A percentile compares a stretch with the other conserved stretches of the same genome.
Conservation (phyloP, 2,797 vertebrate genomes). For the Sternarchorhynchus goeldii region DNA sequence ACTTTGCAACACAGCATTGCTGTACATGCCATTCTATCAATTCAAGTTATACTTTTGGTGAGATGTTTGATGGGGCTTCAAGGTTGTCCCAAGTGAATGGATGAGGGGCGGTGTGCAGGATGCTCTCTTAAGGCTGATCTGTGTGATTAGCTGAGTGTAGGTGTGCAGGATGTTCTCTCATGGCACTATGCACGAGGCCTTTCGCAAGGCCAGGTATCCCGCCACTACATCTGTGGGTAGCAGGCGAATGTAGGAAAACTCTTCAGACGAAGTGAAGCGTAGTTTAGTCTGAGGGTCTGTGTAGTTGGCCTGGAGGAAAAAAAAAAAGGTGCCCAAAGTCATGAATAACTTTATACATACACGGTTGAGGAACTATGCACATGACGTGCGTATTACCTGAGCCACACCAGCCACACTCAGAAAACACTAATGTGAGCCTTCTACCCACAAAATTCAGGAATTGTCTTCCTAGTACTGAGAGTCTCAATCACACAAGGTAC, state of each 20-base stretch:
- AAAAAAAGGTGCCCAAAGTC: neutral
- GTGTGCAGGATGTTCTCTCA: constrained; percentile 63
- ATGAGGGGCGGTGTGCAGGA: no score
- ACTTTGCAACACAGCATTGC: no score
- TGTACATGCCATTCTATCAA: no score
- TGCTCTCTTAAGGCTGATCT: no score
- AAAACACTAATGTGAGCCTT: neutral
- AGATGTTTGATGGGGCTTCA: no score
- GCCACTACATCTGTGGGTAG: constrained; percentile 93
- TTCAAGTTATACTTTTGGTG: no score
- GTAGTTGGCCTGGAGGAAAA: constrained; percentile 86
- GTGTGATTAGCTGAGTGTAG: neutral
- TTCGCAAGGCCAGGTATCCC: constrained; percentile 91
- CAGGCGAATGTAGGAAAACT: constrained; percentile 95
- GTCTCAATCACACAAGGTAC: neutral
- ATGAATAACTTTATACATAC: constrained; percentile 2
- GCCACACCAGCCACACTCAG: neutral
- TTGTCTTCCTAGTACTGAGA: neutral
- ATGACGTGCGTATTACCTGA: neutral
- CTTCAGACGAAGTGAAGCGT: constrained; percentile 89
- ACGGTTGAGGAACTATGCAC: neutral
- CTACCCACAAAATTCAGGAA: neutral
- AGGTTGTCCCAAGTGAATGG: no score
- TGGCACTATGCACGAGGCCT: constrained; percentile 92
- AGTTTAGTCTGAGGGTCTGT: constrained; percentile 98